Percentiles rank a stretch among this genome's conserved stretches.
Conservation (phyloP, 2,113 vertebrate species). For the Apus apus region DNA sequence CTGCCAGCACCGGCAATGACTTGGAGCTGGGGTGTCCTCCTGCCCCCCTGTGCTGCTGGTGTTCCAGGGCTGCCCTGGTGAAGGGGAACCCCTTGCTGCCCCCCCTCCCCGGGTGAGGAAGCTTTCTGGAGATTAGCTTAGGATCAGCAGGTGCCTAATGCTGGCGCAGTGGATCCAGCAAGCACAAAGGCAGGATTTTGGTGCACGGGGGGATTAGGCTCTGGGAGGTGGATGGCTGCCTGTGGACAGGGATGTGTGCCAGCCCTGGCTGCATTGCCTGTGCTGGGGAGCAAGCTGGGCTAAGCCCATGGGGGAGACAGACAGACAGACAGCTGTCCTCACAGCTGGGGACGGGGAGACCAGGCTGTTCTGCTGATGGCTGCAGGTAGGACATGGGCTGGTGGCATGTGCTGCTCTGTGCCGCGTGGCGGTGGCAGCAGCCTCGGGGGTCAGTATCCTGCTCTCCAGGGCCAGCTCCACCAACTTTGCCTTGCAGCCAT, state of each 20-base stretch:
- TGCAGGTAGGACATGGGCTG: neutral
- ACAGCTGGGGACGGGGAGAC: neutral
- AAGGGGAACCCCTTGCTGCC: neutral
- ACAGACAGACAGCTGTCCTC: fast-evolving
- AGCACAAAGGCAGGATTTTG: neutral
- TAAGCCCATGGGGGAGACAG: neutral
- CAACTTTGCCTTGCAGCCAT: neutral
- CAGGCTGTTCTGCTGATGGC: neutral
- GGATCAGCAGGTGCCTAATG: neutral
- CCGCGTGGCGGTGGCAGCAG: fast-evolving
- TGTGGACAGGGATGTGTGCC: fast-evolving
- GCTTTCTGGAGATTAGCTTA: neutral
- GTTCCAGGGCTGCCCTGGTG: neutral
- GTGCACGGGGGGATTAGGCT: fast-evolving
- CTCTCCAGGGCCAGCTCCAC: neutral
- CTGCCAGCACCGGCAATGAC: neutral
- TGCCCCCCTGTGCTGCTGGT: neutral
- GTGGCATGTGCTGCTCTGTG: fast-evolving
- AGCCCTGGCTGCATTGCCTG: fast-evolving
- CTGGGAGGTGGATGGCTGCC: neutral
- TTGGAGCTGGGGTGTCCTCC: neutral
- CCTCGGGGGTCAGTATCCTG: neutral
- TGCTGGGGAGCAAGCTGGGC: neutral
- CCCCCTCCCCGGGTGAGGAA: neutral
- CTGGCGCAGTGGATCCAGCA: neutral